phyloP scores from a whole-genome alignment of 2,797 vertebrate genomes.

The Halcyon chelicuti region DNA sequence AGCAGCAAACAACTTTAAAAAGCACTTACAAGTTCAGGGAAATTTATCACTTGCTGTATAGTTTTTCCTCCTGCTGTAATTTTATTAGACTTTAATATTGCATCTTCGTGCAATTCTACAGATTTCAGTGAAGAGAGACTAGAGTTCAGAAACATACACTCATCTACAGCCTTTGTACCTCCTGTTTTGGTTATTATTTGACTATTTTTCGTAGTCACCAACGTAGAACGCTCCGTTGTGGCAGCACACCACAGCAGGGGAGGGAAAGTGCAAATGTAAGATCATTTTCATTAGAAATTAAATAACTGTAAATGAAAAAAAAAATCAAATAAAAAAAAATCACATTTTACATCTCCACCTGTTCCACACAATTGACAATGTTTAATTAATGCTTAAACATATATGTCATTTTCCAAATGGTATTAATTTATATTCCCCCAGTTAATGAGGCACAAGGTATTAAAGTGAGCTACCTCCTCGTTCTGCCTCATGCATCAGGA shows the following conservation, averaged over 20 bases:
- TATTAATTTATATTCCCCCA: not conserved
- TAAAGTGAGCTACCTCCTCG: not conserved
- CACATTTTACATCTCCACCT: not conserved
- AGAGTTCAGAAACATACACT: not conserved
- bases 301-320: not conserved
- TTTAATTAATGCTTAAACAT: not conserved
- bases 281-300: conserved; percentile 20
- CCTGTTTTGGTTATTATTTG: not conserved
- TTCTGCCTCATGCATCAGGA: not conserved
- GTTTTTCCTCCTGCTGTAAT: not conserved
- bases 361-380: not conserved
- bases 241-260: not conserved
- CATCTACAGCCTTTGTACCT: not conserved
- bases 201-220: not conserved
- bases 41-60: rapidly evolving
- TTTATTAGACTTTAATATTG: not conserved
- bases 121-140: not conserved
- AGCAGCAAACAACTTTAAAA: not conserved
- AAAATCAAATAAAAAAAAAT: not conserved
- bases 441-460: not conserved
- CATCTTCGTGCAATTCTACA: not conserved
- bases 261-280: not conserved
- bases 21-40: not conserved
- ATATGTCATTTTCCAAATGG: not conserved
- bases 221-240: not conserved